Evolutionary conservation across 1,140 invertebrate genomes (phyloP).

Genomic region (Drosophila sucinea): DNA sequence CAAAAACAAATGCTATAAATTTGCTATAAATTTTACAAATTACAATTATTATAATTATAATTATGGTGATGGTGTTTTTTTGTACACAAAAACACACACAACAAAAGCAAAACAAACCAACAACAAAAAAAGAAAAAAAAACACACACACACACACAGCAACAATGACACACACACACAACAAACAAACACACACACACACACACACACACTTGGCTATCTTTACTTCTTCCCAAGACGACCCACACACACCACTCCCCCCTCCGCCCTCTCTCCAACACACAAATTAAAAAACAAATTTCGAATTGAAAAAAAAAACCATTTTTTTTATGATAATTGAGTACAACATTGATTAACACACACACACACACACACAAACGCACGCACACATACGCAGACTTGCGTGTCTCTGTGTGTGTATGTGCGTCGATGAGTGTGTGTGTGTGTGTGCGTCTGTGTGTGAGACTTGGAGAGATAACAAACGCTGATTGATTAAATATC

Average conservation of each 20-base stretch:
- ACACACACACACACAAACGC: slow-evolving; percentile 19
- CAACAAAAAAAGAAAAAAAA: slow-evolving; percentile 20
- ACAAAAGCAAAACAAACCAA: slow-evolving; percentile 16
- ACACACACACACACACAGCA: slow-evolving; percentile 24
- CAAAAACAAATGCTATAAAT: slow-evolving; percentile 6
- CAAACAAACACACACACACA: slow-evolving; percentile 48
- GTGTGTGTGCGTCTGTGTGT: not conserved
- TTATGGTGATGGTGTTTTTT: slow-evolving; percentile 13
- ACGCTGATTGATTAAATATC: not conserved
- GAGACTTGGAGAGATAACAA: not conserved
- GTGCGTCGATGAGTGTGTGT: not conserved
- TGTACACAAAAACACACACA: slow-evolving; percentile 31
- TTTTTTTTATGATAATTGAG: not conserved
- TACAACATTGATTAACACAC: slow-evolving; percentile 10
- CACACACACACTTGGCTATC: slow-evolving; percentile 27
- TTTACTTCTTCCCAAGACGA: slow-evolving; percentile 1
- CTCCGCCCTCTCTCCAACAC: not conserved
- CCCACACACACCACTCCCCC: not conserved
- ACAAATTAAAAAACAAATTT: not conserved
- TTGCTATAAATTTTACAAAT: slow-evolving; percentile 6
- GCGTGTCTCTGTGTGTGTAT: not conserved
- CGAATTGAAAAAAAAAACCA: not conserved
- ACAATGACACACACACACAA: slow-evolving; percentile 17
- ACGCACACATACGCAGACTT: slow-evolving; percentile 19
- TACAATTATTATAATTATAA: not conserved